Evolutionary conservation across 2,113 vertebrate genomes (phyloP).

Genomic region (Anser cygnoides): DNA sequence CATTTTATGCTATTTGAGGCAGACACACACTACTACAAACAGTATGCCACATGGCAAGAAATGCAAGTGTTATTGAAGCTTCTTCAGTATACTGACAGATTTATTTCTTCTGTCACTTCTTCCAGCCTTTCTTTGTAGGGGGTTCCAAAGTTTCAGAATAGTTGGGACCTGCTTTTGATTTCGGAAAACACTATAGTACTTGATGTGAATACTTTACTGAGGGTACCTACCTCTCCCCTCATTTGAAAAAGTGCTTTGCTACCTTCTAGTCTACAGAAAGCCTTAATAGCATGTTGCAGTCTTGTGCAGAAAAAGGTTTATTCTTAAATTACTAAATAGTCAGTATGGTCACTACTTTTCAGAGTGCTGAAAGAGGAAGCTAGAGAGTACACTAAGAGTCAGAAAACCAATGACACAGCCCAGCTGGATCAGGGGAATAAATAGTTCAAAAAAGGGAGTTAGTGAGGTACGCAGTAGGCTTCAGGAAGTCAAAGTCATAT

Average conservation of each 20-base stretch:
- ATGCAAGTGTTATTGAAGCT: not conserved
- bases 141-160: not conserved
- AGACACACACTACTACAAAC: constrained; percentile 54
- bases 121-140: not conserved
- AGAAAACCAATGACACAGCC: not conserved
- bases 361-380: not conserved
- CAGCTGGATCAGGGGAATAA: not conserved
- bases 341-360: not conserved
- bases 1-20: constrained; percentile 49
- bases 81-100: not conserved
- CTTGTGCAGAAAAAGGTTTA: not conserved
- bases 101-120: not conserved
- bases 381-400: not conserved
- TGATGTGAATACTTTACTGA: not conserved
- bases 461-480: not conserved
- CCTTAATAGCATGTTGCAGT: not conserved
- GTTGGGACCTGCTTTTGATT: not conserved
- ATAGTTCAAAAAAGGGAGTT: not conserved
- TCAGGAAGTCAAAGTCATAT: not conserved
- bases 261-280: not conserved
- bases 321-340: not conserved
- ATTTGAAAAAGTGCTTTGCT: not conserved
- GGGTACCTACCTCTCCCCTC: not conserved
- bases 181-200: not conserved
- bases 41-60: not conserved